Conservation (phyloP, 1,140 invertebrate species). For the Pseudomyrmex cubaensis region DNA sequence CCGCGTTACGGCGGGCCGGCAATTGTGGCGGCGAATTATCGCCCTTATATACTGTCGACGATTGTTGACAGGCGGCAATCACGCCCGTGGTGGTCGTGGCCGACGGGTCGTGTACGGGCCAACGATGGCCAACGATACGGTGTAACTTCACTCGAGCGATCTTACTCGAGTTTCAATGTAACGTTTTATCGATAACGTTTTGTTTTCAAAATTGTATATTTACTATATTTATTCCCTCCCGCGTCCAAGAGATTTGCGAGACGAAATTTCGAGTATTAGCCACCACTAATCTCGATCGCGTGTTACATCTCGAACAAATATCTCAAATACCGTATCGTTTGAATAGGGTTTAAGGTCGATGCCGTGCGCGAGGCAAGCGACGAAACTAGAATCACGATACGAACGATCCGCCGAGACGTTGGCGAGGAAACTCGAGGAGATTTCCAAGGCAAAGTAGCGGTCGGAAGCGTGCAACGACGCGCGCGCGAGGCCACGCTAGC, state of each 20-base stretch:
- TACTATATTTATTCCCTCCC: neutral
- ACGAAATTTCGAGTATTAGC: neutral
- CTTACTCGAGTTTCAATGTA: neutral
- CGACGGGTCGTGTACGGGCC: conserved; percentile 52
- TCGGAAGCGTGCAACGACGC: conserved; percentile 57
- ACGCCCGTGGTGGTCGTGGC: conserved; percentile 47
- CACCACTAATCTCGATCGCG: conserved; percentile 48
- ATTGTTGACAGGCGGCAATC: conserved; percentile 73
- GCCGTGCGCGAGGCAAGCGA: conserved; percentile 33
- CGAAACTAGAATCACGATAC: conserved; percentile 34
- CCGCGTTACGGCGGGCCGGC: conserved; percentile 32
- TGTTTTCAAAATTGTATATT: no score
- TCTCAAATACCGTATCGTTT: conserved; percentile 1
- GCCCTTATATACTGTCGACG: conserved; percentile 42
- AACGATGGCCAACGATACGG: conserved; percentile 59
- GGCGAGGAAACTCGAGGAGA: conserved; percentile 68
- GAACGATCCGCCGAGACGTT: conserved; percentile 30
- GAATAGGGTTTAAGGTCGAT: conserved; percentile 34
- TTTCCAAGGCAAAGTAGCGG: conserved; percentile 74
- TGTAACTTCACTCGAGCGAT: conserved; percentile 45
- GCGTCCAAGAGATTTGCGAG: conserved; percentile 28
- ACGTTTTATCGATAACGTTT: conserved; percentile 25
- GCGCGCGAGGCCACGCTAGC: conserved; percentile 68
- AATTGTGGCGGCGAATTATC: conserved; percentile 61
- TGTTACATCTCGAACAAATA: neutral